These are phyloP conservation scores for Caenorhabditis sp. DNA, from an alignment of 2,888 invertebrate species.

Conservation along the genomic window DNA sequence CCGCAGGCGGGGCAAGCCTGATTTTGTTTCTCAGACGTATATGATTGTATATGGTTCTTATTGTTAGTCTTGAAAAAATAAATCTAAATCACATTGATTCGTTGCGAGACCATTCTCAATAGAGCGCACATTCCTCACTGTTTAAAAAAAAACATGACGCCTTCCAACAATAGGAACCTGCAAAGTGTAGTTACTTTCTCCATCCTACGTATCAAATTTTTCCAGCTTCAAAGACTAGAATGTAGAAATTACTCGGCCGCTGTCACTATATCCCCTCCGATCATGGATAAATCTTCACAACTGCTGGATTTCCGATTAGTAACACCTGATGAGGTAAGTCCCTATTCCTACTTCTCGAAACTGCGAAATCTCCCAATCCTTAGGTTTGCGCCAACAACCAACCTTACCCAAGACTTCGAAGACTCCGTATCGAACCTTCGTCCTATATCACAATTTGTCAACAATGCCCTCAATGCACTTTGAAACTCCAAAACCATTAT, in stretches of 20 bases:
- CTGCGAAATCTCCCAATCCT: background rate
- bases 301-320: conserved; percentile 32
- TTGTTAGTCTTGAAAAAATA: too few species aligned
- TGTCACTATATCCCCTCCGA: conserved; percentile 23
- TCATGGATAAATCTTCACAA: conserved; percentile 12
- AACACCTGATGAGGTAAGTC: conserved; percentile 21
- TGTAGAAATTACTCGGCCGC: conserved; percentile 30
- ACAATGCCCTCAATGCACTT: conserved; percentile 38
- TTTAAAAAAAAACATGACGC: too few species aligned
- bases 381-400: conserved; percentile 25
- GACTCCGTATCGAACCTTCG: conserved; percentile 18
- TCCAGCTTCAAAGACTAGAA: conserved; percentile 26
- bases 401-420: conserved; percentile 24
- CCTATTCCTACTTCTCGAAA: too few species aligned
- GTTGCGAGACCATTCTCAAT: too few species aligned
- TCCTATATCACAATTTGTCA: conserved; percentile 34
- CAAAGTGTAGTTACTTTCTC: too few species aligned
- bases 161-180: too few species aligned
- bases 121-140: too few species aligned
- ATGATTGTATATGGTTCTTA: too few species aligned
- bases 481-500: background rate
- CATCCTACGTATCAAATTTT: too few species aligned
- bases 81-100: too few species aligned
- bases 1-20: too few species aligned
- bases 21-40: too few species aligned